Percentiles rank a stretch among this genome's conserved stretches.
phyloP scores from a whole-genome alignment of 2,888 invertebrate species.

The Drosophila monieri region DNA sequence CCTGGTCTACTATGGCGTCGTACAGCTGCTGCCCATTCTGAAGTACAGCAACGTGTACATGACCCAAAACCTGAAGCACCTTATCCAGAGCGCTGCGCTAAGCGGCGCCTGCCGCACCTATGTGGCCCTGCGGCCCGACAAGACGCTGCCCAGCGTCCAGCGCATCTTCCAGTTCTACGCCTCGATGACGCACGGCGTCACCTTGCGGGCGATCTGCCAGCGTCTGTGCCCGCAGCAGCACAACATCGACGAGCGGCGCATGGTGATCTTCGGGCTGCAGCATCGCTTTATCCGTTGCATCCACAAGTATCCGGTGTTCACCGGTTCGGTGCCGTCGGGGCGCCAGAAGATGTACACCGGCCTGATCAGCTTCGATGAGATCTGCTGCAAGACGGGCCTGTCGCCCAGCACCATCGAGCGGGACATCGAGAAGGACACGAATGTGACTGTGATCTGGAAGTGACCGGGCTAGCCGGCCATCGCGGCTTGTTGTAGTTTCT shows the following conservation, averaged over 20 bases:
- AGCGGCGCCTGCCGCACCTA: constrained; percentile 89
- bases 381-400: constrained; percentile 93
- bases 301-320: constrained; percentile 85
- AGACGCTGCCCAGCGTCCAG: constrained; percentile 80
- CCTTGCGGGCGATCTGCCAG: constrained; percentile 88
- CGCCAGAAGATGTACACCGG: constrained; percentile 91
- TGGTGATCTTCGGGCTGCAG: constrained; percentile 86
- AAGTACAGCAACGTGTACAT: constrained; percentile 95
- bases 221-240: constrained; percentile 87
- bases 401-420: constrained; percentile 91
- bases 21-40: constrained; percentile 90
- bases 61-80: constrained; percentile 89
- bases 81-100: constrained; percentile 88
- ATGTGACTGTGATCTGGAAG: constrained; percentile 92
- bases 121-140: constrained; percentile 81
- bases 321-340: constrained; percentile 83
- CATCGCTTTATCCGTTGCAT: constrained; percentile 87
- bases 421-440: constrained; percentile 92
- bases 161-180: constrained; percentile 86
- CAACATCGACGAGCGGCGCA: constrained; percentile 84
- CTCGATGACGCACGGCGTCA: constrained; percentile 89
- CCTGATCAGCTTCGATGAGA: constrained; percentile 92
- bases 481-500: constrained; percentile 20
- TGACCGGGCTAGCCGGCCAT: constrained; percentile 81
- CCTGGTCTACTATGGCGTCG: constrained; percentile 91